Conservation (phyloP, 2,888 invertebrate genomes). For the Diplolepis rosae region DNA sequence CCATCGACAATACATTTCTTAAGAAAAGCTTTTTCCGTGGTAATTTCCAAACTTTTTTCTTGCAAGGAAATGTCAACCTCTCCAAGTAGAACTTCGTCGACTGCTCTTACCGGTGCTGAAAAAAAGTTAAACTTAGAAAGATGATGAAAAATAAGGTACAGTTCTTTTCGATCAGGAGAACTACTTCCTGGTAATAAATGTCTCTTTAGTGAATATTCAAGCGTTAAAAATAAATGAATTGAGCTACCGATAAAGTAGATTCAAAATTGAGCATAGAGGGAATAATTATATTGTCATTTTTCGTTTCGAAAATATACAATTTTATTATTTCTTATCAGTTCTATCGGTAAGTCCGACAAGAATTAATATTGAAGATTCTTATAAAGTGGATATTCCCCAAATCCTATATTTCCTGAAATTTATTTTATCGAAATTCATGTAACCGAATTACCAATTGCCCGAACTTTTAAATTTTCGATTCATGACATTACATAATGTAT, state of each 20-base stretch:
- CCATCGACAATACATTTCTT: constrained; percentile 66
- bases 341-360: not conserved
- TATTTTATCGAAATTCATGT: too few species aligned
- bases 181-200: not conserved
- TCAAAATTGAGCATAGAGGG: not conserved
- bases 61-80: constrained; percentile 64
- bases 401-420: too few species aligned
- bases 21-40: constrained; percentile 59
- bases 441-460: too few species aligned
- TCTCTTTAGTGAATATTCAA: constrained; percentile 7
- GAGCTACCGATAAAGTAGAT: not conserved
- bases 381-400: too few species aligned
- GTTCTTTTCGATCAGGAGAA: not conserved
- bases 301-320: not conserved
- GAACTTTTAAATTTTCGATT: too few species aligned
- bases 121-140: constrained; percentile 37
- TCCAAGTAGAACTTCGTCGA: constrained; percentile 62
- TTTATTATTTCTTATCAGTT: not conserved
- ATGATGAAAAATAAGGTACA: constrained; percentile 8
- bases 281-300: not conserved
- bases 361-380: too few species aligned
- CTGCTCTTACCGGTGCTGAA: constrained; percentile 62
- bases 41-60: constrained; percentile 53
- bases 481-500: too few species aligned
- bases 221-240: not conserved